phyloP scores from a whole-genome alignment of 2,113 vertebrate species.

The Caretta caretta region DNA sequence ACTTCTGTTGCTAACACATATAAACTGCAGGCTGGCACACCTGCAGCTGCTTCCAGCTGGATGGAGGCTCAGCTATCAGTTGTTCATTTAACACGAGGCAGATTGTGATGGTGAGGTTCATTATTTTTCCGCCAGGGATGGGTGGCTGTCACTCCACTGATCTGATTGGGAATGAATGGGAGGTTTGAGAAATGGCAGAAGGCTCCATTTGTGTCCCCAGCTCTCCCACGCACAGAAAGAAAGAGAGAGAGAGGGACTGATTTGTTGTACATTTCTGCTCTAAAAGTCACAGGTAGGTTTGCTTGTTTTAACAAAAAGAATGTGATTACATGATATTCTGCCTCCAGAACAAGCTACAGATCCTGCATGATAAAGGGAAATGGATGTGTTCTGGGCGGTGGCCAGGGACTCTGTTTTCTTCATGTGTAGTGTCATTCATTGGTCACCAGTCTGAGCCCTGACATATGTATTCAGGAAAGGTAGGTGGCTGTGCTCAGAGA shows the following conservation, averaged over 20 bases:
- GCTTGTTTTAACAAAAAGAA: background rate
- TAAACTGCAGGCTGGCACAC: background rate
- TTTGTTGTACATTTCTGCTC: fast-evolving
- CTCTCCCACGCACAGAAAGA: background rate
- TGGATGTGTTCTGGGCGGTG: background rate
- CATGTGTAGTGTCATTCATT: background rate
- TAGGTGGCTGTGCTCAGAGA: background rate
- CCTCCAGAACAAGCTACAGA: background rate
- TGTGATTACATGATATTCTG: background rate
- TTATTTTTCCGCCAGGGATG: conserved; percentile 32
- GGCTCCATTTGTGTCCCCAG: fast-evolving
- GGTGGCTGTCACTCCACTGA: conserved; percentile 15
- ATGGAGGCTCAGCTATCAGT: background rate
- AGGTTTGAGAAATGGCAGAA: background rate
- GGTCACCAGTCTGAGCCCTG: background rate
- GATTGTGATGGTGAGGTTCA: conserved; percentile 32
- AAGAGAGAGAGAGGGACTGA: background rate
- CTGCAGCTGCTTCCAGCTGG: background rate
- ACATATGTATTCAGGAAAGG: background rate
- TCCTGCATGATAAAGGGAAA: background rate
- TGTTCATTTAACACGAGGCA: conserved; percentile 4
- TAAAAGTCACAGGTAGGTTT: background rate
- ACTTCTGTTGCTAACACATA: background rate
- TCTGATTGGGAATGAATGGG: conserved; percentile 21
- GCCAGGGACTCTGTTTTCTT: background rate